phyloP scores from a whole-genome alignment of 92 coral and sea anemone genomes.

The Actinostola sp. region DNA sequence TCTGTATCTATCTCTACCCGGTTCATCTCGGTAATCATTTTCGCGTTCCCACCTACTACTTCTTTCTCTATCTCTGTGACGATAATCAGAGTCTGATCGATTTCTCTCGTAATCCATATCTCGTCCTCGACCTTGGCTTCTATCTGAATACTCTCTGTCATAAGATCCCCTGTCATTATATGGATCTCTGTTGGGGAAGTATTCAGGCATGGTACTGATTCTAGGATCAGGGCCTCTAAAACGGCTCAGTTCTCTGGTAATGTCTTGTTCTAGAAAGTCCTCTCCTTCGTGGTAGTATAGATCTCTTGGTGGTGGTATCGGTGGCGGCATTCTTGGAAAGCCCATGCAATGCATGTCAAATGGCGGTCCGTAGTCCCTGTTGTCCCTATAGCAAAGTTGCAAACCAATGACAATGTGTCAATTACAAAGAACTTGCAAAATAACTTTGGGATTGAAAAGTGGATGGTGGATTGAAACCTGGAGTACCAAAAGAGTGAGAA shows the following conservation, averaged over 20 bases:
- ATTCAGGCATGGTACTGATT: conserved; percentile 46
- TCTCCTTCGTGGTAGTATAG: conserved; percentile 29
- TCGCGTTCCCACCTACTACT: conserved; percentile 43
- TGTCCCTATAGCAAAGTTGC: conserved; percentile 26
- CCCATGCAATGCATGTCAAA: conserved; percentile 9
- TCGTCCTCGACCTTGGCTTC: conserved; percentile 54
- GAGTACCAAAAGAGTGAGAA: background rate
- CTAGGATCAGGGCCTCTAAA: conserved; percentile 76
- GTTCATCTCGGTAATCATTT: conserved; percentile 41
- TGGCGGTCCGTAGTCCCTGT: conserved; percentile 15
- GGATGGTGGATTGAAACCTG: background rate
- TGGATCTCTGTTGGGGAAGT: conserved; percentile 55
- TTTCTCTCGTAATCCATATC: conserved; percentile 45
- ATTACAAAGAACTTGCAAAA: conserved; percentile 2
- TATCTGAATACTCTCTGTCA: conserved; percentile 25
- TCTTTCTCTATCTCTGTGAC: conserved; percentile 55
- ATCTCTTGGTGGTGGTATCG: conserved; percentile 15
- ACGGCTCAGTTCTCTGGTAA: conserved; percentile 86
- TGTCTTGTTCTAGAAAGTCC: conserved; percentile 73
- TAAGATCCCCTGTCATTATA: conserved; percentile 18
- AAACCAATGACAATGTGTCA: conserved; percentile 40
- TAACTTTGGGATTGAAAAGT: background rate
- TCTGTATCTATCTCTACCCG: conserved; percentile 55
- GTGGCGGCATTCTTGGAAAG: conserved; percentile 2
- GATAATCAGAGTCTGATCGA: conserved; percentile 27